Evolutionary conservation across 2,888 invertebrate species (phyloP).

Genomic region (Hyposoter dolosus): DNA sequence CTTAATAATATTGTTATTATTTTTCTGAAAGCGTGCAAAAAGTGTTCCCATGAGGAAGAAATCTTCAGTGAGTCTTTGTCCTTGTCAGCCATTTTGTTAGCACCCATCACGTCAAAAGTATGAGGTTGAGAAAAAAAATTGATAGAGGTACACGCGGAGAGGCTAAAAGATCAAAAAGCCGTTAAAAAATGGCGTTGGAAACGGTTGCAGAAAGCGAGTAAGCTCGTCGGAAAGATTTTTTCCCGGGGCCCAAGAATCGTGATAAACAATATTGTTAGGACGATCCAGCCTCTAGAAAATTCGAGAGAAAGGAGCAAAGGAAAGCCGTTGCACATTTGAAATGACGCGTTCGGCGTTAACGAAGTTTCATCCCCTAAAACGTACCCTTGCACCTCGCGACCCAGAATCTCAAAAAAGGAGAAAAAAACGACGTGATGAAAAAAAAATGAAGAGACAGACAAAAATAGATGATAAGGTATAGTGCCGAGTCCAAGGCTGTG

Average conservation of each 20-base stretch:
- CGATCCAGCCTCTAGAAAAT: not conserved
- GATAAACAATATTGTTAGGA: slow-evolving; percentile 1
- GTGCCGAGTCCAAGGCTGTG: slow-evolving; percentile 16
- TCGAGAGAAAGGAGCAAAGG: slow-evolving; percentile 12
- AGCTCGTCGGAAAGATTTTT: slow-evolving; percentile 29
- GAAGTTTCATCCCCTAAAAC: slow-evolving; percentile 36
- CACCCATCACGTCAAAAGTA: slow-evolving; percentile 3
- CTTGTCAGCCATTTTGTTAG: not conserved
- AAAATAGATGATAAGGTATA: slow-evolving; percentile 44
- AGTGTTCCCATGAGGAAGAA: not conserved
- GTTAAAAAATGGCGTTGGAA: slow-evolving; percentile 9
- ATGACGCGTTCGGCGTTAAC: slow-evolving; percentile 47
- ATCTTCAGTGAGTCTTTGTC: not conserved
- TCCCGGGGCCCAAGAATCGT: slow-evolving; percentile 6
- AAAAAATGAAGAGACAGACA: slow-evolving; percentile 33
- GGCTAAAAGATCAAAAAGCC: slow-evolving; percentile 33
- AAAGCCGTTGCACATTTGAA: slow-evolving; percentile 62
- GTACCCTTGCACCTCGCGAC: slow-evolving; percentile 14
- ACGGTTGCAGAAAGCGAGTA: slow-evolving; percentile 1
- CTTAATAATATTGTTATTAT: no score
- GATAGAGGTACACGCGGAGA: slow-evolving; percentile 5
- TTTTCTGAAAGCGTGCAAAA: not conserved
- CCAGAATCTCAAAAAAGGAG: slow-evolving; percentile 28
- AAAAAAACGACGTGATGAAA: not conserved
- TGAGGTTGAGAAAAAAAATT: slow-evolving; percentile 12